A percentile compares a stretch with the other conserved stretches of the same genome.
These are phyloP conservation scores for Hypomecis punctinalis DNA, from an alignment of 2,888 invertebrate species.

Conservation along the genomic window DNA sequence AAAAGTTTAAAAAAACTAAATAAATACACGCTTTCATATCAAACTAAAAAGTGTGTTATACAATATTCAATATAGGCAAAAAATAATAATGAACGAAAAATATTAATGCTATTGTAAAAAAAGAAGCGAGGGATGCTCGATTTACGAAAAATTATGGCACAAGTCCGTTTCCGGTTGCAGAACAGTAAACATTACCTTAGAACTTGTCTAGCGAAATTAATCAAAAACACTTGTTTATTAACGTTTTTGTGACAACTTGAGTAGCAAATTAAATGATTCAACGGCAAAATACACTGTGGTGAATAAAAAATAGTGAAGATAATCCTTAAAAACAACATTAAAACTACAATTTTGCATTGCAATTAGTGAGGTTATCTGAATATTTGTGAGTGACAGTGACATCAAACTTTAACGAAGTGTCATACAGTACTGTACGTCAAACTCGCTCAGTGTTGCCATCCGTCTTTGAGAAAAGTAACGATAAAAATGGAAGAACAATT, in stretches of 20 bases:
- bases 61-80: too few relatives aligned
- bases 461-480: not conserved
- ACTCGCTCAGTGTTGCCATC: not conserved
- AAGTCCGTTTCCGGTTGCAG: not conserved
- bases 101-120: too few relatives aligned
- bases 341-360: not conserved
- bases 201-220: not conserved
- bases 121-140: too few relatives aligned
- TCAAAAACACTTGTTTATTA: not conserved
- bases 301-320: not conserved
- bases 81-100: too few relatives aligned
- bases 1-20: too few relatives aligned
- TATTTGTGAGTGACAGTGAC: not conserved
- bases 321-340: not conserved
- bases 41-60: too few relatives aligned
- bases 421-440: not conserved
- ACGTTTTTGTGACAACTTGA: not conserved
- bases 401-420: not conserved
- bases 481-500: slow-evolving; percentile 21
- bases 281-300: not conserved
- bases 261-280: not conserved
- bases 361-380: not conserved
- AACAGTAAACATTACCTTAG: not conserved
- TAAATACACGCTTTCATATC: too few relatives aligned
- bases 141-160: too few relatives aligned